These are phyloP conservation scores for Rhinophrynus dorsalis DNA, from an alignment of 2,797 vertebrate genomes.

Conservation along the genomic window DNA sequence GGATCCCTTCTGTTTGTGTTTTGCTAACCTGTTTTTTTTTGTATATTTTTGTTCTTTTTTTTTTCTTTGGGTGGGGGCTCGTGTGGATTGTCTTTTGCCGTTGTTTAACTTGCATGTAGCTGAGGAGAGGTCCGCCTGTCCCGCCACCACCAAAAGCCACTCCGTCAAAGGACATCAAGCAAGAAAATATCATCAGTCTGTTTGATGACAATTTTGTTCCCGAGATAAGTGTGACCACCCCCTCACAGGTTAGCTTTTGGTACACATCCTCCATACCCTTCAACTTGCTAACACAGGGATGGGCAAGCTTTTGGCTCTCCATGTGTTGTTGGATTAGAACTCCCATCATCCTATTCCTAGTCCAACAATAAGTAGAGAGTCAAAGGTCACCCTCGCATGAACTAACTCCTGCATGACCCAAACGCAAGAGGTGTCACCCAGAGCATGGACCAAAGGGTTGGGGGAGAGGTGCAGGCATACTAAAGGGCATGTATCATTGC, in stretches of 20 bases:
- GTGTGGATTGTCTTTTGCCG: slow-evolving; percentile 45
- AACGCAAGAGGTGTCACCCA: slow-evolving; percentile 53
- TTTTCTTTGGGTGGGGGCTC: slow-evolving; percentile 57
- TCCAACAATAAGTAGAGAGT: too few relatives aligned
- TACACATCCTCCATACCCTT: slow-evolving; percentile 52
- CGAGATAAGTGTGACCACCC: slow-evolving; percentile 94
- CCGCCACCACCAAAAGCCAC: slow-evolving; percentile 97
- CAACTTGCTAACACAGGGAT: slow-evolving; percentile 48
- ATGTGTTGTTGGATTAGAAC: too few relatives aligned
- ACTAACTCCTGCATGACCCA: slow-evolving; percentile 18
- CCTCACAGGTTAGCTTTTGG: slow-evolving; percentile 87
- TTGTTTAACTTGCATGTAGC: slow-evolving; percentile 71
- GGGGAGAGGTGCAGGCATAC: too few relatives aligned
- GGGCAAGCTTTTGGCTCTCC: too few relatives aligned
- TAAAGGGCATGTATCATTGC: too few relatives aligned
- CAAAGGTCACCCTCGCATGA: neutral
- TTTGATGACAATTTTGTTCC: slow-evolving; percentile 93
- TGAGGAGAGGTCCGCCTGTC: slow-evolving; percentile 87
- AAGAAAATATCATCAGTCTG: slow-evolving; percentile 94
- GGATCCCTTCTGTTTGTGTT: slow-evolving; percentile 53
- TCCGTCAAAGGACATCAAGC: slow-evolving; percentile 94
- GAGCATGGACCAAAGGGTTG: neutral
- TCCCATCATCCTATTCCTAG: too few relatives aligned
- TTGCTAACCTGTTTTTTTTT: slow-evolving; percentile 69
- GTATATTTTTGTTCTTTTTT: slow-evolving; percentile 67